phyloP scores from a whole-genome alignment of 2,113 vertebrate genomes.

The Lathamus discolor region DNA sequence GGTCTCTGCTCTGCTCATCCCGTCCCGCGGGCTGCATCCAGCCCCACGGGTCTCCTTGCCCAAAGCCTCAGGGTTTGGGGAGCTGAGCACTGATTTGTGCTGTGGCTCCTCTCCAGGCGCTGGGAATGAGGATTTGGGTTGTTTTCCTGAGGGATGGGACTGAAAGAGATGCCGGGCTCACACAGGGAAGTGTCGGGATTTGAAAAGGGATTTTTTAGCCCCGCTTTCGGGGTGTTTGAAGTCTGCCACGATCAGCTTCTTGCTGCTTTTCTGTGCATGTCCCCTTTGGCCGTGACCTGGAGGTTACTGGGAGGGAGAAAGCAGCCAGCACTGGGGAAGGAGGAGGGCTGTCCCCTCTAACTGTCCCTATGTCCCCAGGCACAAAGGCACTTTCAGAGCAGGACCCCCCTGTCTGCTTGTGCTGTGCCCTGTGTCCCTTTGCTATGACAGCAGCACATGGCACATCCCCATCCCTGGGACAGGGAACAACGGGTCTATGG shows the following conservation, averaged over 20 bases:
- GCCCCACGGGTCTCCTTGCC: rapidly evolving
- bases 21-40: rapidly evolving
- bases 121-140: neutral
- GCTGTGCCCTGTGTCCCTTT: neutral
- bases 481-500: rapidly evolving
- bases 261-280: neutral
- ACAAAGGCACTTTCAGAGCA: neutral
- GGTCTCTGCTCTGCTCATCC: neutral
- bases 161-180: neutral
- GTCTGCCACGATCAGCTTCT: neutral
- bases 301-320: neutral
- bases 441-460: neutral
- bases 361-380: neutral
- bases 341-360: neutral
- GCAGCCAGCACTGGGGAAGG: neutral
- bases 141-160: neutral
- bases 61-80: neutral
- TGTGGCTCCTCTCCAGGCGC: rapidly evolving
- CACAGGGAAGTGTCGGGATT: neutral
- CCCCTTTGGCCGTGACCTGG: neutral
- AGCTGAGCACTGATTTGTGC: neutral
- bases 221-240: neutral
- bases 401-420: neutral
- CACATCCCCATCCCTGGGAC: rapidly evolving
- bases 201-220: neutral